Evolutionary conservation across 2,113 vertebrate genomes (phyloP).

Genomic region (Ameiurus melas): DNA sequence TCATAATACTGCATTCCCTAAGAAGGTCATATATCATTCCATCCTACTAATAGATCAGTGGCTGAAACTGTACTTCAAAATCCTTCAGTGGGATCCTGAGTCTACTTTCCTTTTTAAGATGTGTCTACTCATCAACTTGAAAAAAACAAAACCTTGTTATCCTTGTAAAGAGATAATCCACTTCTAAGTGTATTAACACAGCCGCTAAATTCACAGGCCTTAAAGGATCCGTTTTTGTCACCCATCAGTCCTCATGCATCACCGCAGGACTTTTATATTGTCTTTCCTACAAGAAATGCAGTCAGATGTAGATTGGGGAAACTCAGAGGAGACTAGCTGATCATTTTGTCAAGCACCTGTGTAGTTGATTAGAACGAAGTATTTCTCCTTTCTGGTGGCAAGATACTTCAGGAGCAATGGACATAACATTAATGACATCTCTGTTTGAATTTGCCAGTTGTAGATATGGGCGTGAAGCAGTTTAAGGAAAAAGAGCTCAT

Average conservation of each 20-base stretch:
- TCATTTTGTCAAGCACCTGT: constrained; percentile 14
- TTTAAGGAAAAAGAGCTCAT: neutral
- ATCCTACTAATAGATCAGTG: neutral
- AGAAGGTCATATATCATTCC: neutral
- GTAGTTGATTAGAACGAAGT: neutral
- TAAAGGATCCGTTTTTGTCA: neutral
- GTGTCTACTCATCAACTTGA: neutral
- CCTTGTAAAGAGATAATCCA: neutral
- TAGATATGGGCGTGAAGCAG: neutral
- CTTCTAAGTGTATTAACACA: neutral
- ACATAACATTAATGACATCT: neutral
- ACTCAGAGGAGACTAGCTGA: neutral
- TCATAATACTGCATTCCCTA: neutral
- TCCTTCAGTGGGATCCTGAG: neutral
- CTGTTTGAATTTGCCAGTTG: neutral
- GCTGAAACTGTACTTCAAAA: neutral
- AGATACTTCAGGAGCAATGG: neutral
- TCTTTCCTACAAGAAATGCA: constrained; percentile 2
- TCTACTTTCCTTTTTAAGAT: neutral
- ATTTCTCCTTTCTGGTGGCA: neutral
- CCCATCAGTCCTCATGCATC: neutral
- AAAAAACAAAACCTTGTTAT: neutral
- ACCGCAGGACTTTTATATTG: neutral
- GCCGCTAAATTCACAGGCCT: neutral
- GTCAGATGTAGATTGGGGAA: neutral